Evolutionary conservation across 2,797 vertebrate species (phyloP).

Genomic region (Luscinia megarhynchos): DNA sequence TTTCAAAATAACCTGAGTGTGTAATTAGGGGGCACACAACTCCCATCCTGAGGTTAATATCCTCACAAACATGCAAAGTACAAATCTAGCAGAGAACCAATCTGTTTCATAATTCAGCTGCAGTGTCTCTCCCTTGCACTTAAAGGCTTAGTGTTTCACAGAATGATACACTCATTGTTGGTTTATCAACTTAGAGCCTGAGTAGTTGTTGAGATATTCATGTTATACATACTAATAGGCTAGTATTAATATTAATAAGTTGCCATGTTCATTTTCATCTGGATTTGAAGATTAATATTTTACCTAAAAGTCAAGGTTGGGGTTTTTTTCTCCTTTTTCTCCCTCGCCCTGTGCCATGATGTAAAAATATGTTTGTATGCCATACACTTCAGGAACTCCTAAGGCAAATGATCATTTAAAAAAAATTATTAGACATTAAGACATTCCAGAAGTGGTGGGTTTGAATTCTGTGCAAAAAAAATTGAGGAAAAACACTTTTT

Average conservation of each 20-base stretch:
- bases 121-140: constrained; percentile 30
- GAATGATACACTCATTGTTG: constrained; percentile 55
- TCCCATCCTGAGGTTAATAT: constrained; percentile 66
- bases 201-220: constrained; percentile 58
- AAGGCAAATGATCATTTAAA: neutral
- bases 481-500: neutral
- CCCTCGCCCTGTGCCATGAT: neutral
- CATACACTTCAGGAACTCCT: neutral
- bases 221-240: constrained; percentile 51
- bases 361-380: neutral
- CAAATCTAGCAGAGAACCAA: constrained; percentile 41
- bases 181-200: constrained; percentile 58
- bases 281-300: neutral
- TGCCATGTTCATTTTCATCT: constrained; percentile 24
- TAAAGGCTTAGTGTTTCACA: constrained; percentile 52
- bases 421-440: constrained; percentile 7
- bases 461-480: neutral
- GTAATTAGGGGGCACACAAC: constrained; percentile 67
- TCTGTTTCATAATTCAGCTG: constrained; percentile 56
- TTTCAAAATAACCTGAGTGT: constrained; percentile 70
- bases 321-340: neutral
- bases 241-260: constrained; percentile 47
- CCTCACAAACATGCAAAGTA: constrained; percentile 67
- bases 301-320: neutral
- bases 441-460: neutral